Evolutionary conservation across 2,888 invertebrate genomes (phyloP).

Genomic region (Macrosoma leucophasiata): DNA sequence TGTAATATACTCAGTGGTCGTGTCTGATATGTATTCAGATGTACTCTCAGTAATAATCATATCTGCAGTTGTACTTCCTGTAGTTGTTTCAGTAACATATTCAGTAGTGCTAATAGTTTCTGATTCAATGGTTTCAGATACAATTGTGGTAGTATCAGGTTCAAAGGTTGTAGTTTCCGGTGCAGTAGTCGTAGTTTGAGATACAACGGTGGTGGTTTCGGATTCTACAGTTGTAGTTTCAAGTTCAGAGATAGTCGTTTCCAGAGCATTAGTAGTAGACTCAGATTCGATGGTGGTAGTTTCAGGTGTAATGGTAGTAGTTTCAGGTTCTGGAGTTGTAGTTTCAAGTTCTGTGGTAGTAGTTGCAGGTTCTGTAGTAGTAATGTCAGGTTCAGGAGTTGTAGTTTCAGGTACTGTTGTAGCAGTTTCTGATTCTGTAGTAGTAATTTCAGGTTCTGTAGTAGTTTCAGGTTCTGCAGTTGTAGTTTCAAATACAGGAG

Average conservation of each 20-base stretch:
- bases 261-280: neutral
- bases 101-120: too few species aligned
- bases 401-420: conserved; percentile 8
- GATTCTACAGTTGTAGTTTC: conserved; percentile 9
- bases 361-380: conserved; percentile 2
- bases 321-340: conserved; percentile 3
- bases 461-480: conserved; percentile 9
- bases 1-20: neutral
- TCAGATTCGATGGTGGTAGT: conserved; percentile 2
- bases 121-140: too few species aligned
- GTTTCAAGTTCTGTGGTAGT: conserved; percentile 6
- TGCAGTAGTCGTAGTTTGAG: conserved; percentile 5
- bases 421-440: neutral
- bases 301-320: conserved; percentile 2
- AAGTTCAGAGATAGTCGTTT: neutral
- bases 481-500: conserved; percentile 6
- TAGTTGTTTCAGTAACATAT: conserved; percentile 11
- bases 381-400: conserved; percentile 5
- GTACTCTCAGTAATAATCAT: neutral
- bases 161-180: conserved; percentile 14
- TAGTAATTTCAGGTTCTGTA: conserved; percentile 4
- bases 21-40: conserved; percentile 3
- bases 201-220: conserved; percentile 2
- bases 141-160: conserved; percentile 7
- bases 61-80: conserved; percentile 1